These are phyloP conservation scores for Nemotelus pantherinus DNA, from an alignment of 2,888 invertebrate species.

Conservation along the genomic window DNA sequence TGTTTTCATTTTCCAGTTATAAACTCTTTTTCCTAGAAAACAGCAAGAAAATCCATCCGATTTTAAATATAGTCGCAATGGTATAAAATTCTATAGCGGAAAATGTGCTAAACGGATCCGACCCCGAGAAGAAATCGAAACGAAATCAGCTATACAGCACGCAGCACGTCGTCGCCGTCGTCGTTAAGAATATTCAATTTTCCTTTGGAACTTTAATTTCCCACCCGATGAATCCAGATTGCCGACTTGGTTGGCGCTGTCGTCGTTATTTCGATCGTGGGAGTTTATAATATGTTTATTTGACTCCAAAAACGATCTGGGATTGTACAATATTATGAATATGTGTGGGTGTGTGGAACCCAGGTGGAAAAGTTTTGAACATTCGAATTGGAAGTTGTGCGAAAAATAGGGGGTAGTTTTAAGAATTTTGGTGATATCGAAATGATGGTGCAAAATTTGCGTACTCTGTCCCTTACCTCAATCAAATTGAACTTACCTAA, in stretches of 20 bases:
- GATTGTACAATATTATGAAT: constrained; percentile 1
- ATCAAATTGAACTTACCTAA: too few relatives aligned
- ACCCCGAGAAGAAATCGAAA: background rate
- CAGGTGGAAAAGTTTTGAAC: background rate
- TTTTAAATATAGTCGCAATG: constrained; percentile 33
- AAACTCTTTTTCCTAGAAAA: constrained; percentile 29
- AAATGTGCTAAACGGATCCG: constrained; percentile 41
- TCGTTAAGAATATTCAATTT: constrained; percentile 23
- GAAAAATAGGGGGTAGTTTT: too few relatives aligned
- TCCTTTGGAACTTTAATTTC: constrained; percentile 8
- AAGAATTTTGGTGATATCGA: too few relatives aligned
- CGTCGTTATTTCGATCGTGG: background rate
- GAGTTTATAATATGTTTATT: background rate
- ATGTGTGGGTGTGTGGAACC: background rate
- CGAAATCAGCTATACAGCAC: constrained; percentile 39
- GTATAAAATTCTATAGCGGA: constrained; percentile 33
- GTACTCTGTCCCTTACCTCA: too few relatives aligned
- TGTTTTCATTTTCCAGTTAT: constrained; percentile 26
- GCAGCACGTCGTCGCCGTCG: background rate
- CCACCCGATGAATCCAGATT: constrained; percentile 33
- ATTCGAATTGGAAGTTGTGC: background rate
- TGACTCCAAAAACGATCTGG: constrained; percentile 7
- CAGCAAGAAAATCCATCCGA: constrained; percentile 35
- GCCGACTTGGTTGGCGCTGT: background rate
- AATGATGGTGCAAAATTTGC: too few relatives aligned